These are phyloP conservation scores for Diachasma alloeum DNA, from an alignment of 1,140 invertebrate genomes.

Conservation along the genomic window DNA sequence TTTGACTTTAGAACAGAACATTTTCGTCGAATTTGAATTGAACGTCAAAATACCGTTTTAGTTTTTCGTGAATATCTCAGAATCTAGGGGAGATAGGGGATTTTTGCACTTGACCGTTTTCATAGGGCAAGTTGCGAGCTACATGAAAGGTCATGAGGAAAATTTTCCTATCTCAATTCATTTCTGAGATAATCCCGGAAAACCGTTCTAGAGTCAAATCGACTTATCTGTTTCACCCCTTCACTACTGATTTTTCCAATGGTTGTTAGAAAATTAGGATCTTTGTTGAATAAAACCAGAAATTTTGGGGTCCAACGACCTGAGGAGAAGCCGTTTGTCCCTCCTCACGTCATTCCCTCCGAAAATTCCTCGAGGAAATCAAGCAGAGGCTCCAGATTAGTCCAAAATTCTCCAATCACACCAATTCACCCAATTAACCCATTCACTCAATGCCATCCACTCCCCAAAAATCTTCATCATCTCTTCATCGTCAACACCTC, in stretches of 20 bases:
- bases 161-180: no score
- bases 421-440: background rate
- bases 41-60: no score
- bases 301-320: background rate
- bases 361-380: background rate
- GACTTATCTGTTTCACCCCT: background rate
- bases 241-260: background rate
- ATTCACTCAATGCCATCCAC: slow-evolving; percentile 18
- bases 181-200: no score
- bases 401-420: background rate
- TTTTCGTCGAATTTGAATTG: no score
- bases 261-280: slow-evolving; percentile 1
- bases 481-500: slow-evolving; percentile 24
- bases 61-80: no score
- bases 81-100: no score
- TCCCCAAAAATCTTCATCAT: slow-evolving; percentile 2
- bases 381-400: slow-evolving; percentile 4
- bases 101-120: no score
- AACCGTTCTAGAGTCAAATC: background rate
- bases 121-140: no score
- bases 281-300: background rate
- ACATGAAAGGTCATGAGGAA: no score
- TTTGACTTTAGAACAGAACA: background rate
- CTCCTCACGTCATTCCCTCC: background rate
- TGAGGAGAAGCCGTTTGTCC: no score